Base-by-base conservation (phyloP, 2,888 invertebrate species). In the Homarus gammarus region DNA sequence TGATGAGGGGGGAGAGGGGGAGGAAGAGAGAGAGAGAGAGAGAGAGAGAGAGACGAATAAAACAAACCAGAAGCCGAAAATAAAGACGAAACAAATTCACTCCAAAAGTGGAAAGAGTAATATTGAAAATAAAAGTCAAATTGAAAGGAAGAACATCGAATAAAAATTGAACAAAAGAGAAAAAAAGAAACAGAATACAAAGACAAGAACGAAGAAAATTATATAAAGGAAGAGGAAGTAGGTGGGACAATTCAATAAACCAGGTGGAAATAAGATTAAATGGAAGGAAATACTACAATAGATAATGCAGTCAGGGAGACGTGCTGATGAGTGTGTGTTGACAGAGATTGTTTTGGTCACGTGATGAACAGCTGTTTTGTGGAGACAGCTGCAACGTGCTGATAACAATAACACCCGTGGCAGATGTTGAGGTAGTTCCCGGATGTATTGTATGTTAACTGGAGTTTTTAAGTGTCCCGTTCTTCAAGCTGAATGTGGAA, bases 21-120 rank as follows among this genome's bases (percentile, higher is more conserved):
- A n/a, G n/a, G n/a, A n/a, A n/a, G 68, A 68, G 68, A 31, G 68
- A 2, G n/a, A n/a, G n/a, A 56, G 78, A 56, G 56, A 33, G 75
- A 75, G 44, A 75, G 40, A 49, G n/a, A 27, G 31, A 36, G 73
- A n/a, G n/a, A n/a, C n/a, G n/a, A 51, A 51, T 51, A 51, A 10
- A 18, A 56, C 56, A 18, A n/a, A n/a, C n/a, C n/a, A n/a, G n/a
- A n/a, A n/a, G 44, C 44, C 8, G 44, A 12, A 44, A 12, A 44
- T 5, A 44, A 5, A 44, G 44, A 44, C 12, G 44, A 44, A 5
- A 44, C 6, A 44, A 44, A 8, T 44, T 44, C 44, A 8, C 44
- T 44, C 12, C 12, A 44, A 44, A 12, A 12, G 12, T 44, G n/a
- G n/a, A n/a, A n/a, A n/a, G n/a, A n/a, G n/a, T n/a, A n/a, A n/a